Percentiles rank a stretch among this genome's conserved stretches.
Conservation (phyloP, 1,140 invertebrate species). For the Coenobita brevimanus region DNA sequence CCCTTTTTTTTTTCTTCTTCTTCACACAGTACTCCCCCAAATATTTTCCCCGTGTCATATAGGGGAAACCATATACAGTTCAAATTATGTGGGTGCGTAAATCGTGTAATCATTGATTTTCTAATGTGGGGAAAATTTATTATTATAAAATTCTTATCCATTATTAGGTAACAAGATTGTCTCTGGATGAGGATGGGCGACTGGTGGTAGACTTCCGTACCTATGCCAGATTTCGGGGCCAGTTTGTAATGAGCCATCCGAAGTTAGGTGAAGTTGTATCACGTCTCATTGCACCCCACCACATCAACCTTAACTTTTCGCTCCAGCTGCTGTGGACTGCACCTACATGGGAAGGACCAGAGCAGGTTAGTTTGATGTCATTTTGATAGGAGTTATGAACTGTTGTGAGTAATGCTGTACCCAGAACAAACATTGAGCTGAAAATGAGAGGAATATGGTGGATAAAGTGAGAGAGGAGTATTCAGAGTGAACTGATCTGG, state of each 20-base stretch:
- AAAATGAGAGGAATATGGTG: too few relatives aligned
- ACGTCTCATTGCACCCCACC: slow-evolving; percentile 72
- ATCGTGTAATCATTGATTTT: too few relatives aligned
- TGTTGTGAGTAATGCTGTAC: not conserved
- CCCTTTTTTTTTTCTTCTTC: too few relatives aligned
- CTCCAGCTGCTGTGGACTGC: slow-evolving; percentile 75
- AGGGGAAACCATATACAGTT: too few relatives aligned
- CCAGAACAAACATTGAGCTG: too few relatives aligned
- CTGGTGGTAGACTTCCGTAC: slow-evolving; percentile 75
- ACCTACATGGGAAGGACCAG: slow-evolving; percentile 75
- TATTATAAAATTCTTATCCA: too few relatives aligned
- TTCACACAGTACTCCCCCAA: too few relatives aligned
- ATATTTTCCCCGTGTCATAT: too few relatives aligned
- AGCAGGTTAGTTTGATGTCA: slow-evolving; percentile 70
- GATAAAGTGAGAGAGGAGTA: too few relatives aligned
- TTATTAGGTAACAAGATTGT: slow-evolving; percentile 73
- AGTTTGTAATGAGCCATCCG: slow-evolving; percentile 74
- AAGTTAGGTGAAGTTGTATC: slow-evolving; percentile 70
- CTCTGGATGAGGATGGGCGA: slow-evolving; percentile 73
- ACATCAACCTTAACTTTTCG: slow-evolving; percentile 72
- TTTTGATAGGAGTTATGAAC: not conserved
- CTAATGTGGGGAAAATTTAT: too few relatives aligned
- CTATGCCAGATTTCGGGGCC: slow-evolving; percentile 75
- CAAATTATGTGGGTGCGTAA: too few relatives aligned
- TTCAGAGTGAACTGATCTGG: too few relatives aligned